Conservation (phyloP, 2,113 vertebrate genomes). For the Rhinolophus sinicus region DNA sequence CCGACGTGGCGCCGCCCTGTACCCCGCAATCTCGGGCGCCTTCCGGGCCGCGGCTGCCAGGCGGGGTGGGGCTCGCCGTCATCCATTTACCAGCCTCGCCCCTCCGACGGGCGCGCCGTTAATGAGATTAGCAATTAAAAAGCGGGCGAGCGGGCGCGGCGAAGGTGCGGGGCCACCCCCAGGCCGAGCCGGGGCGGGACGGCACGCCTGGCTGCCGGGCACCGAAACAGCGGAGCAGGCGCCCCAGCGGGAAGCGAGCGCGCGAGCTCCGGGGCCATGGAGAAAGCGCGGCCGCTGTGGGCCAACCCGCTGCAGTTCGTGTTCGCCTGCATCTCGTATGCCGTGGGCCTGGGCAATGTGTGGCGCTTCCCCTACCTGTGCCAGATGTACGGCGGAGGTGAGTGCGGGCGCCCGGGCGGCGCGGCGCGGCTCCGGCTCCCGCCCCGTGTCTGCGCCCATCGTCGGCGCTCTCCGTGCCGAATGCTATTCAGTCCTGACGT, state of each 20-base stretch:
- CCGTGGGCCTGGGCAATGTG: slow-evolving; percentile 95
- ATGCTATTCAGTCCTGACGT: accelerated
- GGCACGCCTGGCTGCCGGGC: background rate
- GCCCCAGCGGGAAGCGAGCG: background rate
- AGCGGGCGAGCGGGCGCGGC: slow-evolving; percentile 72
- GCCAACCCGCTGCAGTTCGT: slow-evolving; percentile 92
- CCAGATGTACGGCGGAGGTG: slow-evolving; percentile 97
- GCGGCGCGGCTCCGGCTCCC: background rate
- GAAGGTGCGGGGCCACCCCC: background rate
- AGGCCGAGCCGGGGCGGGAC: background rate
- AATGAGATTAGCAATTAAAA: slow-evolving; percentile 91
- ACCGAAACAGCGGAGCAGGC: background rate
- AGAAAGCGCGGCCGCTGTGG: slow-evolving; percentile 91
- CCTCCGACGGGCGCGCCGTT: slow-evolving; percentile 82
- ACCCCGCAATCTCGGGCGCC: background rate
- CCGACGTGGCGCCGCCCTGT: background rate
- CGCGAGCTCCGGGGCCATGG: slow-evolving; percentile 78
- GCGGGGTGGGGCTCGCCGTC: slow-evolving; percentile 76
- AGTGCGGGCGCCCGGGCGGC: slow-evolving; percentile 70
- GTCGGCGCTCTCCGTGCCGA: background rate
- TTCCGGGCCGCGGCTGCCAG: background rate
- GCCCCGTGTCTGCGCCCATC: background rate
- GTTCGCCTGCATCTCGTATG: slow-evolving; percentile 95
- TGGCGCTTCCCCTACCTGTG: slow-evolving; percentile 98
- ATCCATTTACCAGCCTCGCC: slow-evolving; percentile 86